phyloP scores from a whole-genome alignment of 2,888 invertebrate genomes.

The Mechanitis mazaeus region DNA sequence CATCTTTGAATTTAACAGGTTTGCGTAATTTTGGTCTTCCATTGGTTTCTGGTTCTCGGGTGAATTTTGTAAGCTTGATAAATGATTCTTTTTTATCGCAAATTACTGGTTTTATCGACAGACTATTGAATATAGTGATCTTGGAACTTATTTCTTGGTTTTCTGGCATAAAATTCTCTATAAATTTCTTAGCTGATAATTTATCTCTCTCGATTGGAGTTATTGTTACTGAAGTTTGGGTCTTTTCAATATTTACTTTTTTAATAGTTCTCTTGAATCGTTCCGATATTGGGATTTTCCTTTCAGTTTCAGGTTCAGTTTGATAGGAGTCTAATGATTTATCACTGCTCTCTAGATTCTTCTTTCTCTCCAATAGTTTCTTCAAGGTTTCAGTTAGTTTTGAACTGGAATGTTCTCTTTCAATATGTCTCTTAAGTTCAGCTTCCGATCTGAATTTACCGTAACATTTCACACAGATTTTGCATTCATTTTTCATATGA shows the following conservation, averaged over 20 bases:
- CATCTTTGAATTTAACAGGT: conserved; percentile 48
- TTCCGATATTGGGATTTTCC: conserved; percentile 28
- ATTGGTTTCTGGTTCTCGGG: conserved; percentile 14
- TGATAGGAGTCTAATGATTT: neutral
- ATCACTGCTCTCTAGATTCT: neutral
- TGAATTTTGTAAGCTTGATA: conserved; percentile 52
- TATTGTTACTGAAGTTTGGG: conserved; percentile 37
- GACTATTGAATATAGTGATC: conserved; percentile 22
- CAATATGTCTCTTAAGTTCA: conserved; percentile 45
- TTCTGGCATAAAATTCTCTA: conserved; percentile 61
- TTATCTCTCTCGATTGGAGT: conserved; percentile 33
- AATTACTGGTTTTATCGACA: conserved; percentile 37
- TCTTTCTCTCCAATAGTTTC: conserved; percentile 37
- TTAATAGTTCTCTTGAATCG: conserved; percentile 46
- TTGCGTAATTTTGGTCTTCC: conserved; percentile 36
- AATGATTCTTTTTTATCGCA: conserved; percentile 25
- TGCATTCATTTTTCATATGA: conserved; percentile 43
- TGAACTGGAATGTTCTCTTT: conserved; percentile 46
- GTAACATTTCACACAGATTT: conserved; percentile 57
- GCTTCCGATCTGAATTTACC: conserved; percentile 42
- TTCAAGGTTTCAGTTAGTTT: conserved; percentile 58
- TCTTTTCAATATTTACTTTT: conserved; percentile 34
- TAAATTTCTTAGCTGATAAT: conserved; percentile 55
- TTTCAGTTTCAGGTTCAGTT: neutral
- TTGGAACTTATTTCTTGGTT: conserved; percentile 27